Conservation (phyloP, 2,113 vertebrate species). For the Carassius carassius region DNA sequence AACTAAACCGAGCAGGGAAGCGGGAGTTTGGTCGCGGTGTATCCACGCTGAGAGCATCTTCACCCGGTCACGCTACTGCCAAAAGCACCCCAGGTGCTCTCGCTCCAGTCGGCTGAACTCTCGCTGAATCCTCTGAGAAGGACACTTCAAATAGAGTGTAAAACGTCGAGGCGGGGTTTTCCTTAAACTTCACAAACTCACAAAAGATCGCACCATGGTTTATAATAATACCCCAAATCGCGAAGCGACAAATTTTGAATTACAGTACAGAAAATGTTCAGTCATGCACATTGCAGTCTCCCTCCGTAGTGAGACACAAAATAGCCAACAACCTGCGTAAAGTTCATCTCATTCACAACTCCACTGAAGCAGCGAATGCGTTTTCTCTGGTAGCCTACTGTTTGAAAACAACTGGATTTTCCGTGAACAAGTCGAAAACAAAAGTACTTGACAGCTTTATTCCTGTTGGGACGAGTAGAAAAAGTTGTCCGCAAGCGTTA, state of each 20-base stretch:
- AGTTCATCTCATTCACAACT: conserved; percentile 46
- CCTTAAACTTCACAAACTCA: conserved; percentile 34
- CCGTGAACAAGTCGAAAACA: background rate
- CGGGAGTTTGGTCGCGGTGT: conserved; percentile 65
- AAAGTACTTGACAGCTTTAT: background rate
- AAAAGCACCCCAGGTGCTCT: conserved; percentile 58
- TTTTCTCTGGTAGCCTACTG: conserved; percentile 2
- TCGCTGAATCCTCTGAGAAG: conserved; percentile 19
- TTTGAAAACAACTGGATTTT: background rate
- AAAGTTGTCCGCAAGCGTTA: conserved; percentile 1
- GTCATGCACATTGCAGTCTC: background rate
- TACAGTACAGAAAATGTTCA: conserved; percentile 10
- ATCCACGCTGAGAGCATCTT: conserved; percentile 74
- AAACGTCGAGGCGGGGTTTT: conserved; percentile 4
- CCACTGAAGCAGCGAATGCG: background rate
- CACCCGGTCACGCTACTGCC: conserved; percentile 62
- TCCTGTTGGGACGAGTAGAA: background rate
- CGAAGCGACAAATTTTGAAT: background rate
- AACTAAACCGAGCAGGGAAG: conserved; percentile 69
- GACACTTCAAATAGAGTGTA: conserved; percentile 5
- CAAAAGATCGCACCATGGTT: background rate
- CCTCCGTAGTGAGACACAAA: background rate
- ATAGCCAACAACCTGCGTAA: conserved; percentile 1
- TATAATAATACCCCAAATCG: background rate
- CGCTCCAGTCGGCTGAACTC: conserved; percentile 34